Conservation (phyloP, 2,113 vertebrate genomes). For the Origma solitaria region DNA sequence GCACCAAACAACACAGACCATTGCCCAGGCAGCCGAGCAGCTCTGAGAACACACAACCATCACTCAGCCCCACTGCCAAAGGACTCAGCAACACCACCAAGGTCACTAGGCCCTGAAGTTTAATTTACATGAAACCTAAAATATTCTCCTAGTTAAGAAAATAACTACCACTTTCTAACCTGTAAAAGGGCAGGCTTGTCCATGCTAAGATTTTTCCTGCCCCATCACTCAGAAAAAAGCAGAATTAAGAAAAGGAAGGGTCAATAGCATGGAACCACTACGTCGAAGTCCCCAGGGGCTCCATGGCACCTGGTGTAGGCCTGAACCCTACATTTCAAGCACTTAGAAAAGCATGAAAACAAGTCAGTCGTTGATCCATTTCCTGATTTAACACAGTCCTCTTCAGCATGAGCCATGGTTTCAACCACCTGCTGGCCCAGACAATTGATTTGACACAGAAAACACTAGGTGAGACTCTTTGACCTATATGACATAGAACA, state of each 20-base stretch:
- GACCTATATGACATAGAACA: background rate
- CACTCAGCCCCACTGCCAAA: background rate
- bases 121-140: background rate
- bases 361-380: background rate
- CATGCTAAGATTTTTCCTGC: fast-evolving
- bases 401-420: fast-evolving
- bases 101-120: background rate
- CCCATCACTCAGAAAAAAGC: fast-evolving
- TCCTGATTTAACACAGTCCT: background rate
- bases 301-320: background rate
- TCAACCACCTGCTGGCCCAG: background rate
- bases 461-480: background rate
- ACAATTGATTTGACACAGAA: background rate
- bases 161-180: background rate
- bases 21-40: background rate
- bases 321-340: background rate
- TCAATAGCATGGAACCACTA: background rate
- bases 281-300: background rate
- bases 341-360: background rate
- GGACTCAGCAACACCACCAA: background rate
- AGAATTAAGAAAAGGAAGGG: background rate
- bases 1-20: background rate
- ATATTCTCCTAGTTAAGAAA: background rate
- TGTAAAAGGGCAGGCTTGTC: background rate
- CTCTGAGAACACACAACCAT: background rate